Evolutionary conservation across 2,113 vertebrate genomes (phyloP).

Genomic region (Danionella cerebrum): DNA sequence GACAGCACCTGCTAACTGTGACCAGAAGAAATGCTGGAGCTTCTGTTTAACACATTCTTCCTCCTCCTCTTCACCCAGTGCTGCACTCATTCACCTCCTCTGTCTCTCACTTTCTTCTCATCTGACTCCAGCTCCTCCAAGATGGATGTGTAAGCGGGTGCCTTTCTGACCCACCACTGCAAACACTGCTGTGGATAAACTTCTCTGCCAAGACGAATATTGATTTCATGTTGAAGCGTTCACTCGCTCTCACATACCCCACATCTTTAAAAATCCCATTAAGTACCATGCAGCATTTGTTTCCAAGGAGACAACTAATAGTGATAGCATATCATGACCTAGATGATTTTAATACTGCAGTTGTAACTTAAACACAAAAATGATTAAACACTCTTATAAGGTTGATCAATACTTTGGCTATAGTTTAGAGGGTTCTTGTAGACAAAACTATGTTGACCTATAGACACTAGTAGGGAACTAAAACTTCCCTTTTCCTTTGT

Average conservation of each 20-base stretch:
- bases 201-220: conserved; percentile 65
- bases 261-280: conserved; percentile 53
- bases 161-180: conserved; percentile 55
- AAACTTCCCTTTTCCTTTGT: too few species aligned
- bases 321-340: conserved; percentile 13
- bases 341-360: conserved; percentile 42
- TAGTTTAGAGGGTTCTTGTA: too few species aligned
- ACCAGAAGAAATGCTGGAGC: conserved; percentile 10
- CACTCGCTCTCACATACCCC: conserved; percentile 36
- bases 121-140: conserved; percentile 40
- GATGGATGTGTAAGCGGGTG: conserved; percentile 62
- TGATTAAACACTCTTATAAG: too few species aligned
- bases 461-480: too few species aligned
- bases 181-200: conserved; percentile 55
- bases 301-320: conserved; percentile 57
- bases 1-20: conserved; percentile 2
- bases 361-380: too few species aligned
- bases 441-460: too few species aligned
- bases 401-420: too few species aligned
- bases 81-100: conserved; percentile 48
- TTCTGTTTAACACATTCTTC: conserved; percentile 47
- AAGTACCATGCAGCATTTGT: conserved; percentile 46
- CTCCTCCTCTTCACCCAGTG: conserved; percentile 37
- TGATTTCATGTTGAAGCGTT: conserved; percentile 58
- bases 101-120: conserved; percentile 44